Evolutionary conservation across 2,797 vertebrate species (phyloP).

Genomic region (Crypturellus tataupa): DNA sequence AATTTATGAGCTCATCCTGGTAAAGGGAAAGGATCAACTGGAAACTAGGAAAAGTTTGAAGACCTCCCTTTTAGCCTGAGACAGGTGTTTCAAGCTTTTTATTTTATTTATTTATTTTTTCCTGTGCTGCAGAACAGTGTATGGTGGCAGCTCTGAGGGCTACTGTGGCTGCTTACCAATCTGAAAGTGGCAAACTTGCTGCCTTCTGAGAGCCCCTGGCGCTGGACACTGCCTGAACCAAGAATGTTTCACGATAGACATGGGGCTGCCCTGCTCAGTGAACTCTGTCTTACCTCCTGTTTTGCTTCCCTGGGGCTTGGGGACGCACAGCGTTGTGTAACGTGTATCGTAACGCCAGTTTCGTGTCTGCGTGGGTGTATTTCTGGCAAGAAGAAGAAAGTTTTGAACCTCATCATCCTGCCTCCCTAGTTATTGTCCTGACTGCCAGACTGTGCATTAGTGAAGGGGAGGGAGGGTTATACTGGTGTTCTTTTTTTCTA

Average conservation of each 20-base stretch:
- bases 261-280: background rate
- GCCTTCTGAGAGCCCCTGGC: background rate
- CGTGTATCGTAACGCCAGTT: background rate
- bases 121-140: background rate
- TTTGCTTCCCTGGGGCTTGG: background rate
- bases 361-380: background rate
- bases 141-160: background rate
- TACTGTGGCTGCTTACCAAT: background rate
- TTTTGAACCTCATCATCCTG: slow-evolving; percentile 3
- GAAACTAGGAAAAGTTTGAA: background rate
- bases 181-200: background rate
- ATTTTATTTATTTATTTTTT: no score
- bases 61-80: background rate
- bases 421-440: background rate
- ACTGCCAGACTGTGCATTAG: background rate
- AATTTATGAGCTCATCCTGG: background rate
- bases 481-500: background rate
- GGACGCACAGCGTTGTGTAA: background rate
- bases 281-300: background rate
- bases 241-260: background rate
- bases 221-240: background rate
- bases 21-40: background rate
- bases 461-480: background rate
- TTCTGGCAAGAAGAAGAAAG: slow-evolving; percentile 25
- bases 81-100: background rate